phyloP scores from a whole-genome alignment of 2,113 vertebrate genomes.

The Amblyopsis rosae region DNA sequence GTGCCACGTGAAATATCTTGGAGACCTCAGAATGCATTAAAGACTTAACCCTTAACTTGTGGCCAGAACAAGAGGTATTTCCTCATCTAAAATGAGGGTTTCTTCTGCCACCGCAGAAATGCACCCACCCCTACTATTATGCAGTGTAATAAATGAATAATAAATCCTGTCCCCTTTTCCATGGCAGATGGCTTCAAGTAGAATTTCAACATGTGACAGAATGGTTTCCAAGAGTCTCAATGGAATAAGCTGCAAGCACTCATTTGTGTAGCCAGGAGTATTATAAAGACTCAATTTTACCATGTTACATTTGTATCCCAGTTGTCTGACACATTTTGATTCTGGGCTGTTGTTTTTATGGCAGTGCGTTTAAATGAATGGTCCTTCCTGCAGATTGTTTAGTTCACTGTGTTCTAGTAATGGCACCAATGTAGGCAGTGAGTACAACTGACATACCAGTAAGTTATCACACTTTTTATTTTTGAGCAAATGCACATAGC shows the following conservation, averaged over 20 bases:
- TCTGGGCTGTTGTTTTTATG: constrained; percentile 17
- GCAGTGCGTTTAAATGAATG: constrained; percentile 5
- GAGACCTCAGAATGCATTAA: constrained; percentile 1
- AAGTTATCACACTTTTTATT: constrained; percentile 18
- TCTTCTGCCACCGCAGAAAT: constrained; percentile 45
- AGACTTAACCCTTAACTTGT: constrained; percentile 15
- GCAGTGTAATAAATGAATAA: constrained; percentile 64
- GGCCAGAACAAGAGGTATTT: constrained; percentile 14
- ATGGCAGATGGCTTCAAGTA: constrained; percentile 67
- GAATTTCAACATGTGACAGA: constrained; percentile 63
- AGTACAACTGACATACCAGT: constrained; percentile 16
- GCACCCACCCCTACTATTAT: constrained; percentile 52
- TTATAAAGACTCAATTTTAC: constrained; percentile 39
- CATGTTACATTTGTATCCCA: constrained; percentile 25
- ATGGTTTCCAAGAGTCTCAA: constrained; percentile 67
- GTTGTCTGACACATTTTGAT: constrained; percentile 17
- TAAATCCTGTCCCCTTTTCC: constrained; percentile 64
- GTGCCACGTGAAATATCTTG: constrained; percentile 3
- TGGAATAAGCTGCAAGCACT: constrained; percentile 56
- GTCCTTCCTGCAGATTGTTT: background rate
- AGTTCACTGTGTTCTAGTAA: background rate
- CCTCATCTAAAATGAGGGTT: constrained; percentile 28
- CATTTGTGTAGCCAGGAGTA: constrained; percentile 42
- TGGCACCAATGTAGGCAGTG: constrained; percentile 24
- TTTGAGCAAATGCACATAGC: background rate